These are phyloP conservation scores for Arnoldichthys spilopterus DNA, from an alignment of 2,797 vertebrate species.

Conservation along the genomic window DNA sequence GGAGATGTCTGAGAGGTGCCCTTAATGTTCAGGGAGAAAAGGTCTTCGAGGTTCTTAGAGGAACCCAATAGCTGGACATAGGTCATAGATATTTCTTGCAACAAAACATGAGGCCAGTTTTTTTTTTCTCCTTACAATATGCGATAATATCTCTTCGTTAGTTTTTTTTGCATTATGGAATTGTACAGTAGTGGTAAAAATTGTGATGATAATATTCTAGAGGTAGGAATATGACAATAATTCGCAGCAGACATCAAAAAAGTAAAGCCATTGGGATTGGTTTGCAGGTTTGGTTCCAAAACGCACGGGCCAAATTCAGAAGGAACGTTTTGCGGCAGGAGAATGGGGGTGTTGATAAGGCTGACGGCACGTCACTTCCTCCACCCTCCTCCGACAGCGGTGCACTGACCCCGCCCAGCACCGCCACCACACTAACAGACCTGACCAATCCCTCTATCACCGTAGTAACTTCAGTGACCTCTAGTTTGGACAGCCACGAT, in stretches of 20 bases:
- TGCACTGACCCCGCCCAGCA: slow-evolving; percentile 95
- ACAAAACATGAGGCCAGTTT: slow-evolving; percentile 20
- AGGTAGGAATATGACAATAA: slow-evolving; percentile 55
- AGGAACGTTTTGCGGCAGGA: slow-evolving; percentile 99
- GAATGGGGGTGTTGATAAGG: slow-evolving; percentile 99
- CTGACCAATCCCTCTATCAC: slow-evolving; percentile 99
- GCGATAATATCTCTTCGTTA: slow-evolving; percentile 1
- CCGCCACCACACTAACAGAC: slow-evolving; percentile 99
- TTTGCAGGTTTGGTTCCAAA: slow-evolving; percentile 99
- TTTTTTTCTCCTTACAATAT: not conserved
- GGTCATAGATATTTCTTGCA: not conserved
- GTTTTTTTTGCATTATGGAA: slow-evolving; percentile 35
- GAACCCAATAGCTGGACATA: not conserved
- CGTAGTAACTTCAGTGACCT: slow-evolving; percentile 97
- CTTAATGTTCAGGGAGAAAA: slow-evolving; percentile 10
- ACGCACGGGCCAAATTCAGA: slow-evolving; percentile 99
- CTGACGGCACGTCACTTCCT: slow-evolving; percentile 96
- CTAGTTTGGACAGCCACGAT: slow-evolving; percentile 99
- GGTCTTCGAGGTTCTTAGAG: slow-evolving; percentile 10
- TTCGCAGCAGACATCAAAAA: slow-evolving; percentile 65
- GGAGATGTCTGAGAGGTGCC: slow-evolving; percentile 43
- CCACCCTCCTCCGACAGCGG: slow-evolving; percentile 97
- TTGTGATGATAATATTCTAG: slow-evolving; percentile 49
- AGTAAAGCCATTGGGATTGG: slow-evolving; percentile 99
- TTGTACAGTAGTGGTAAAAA: slow-evolving; percentile 46